Percentiles rank a stretch among this genome's conserved stretches.
These are phyloP conservation scores for Leptinotarsa tumamoca DNA, from an alignment of 2,888 invertebrate genomes.

Conservation along the genomic window DNA sequence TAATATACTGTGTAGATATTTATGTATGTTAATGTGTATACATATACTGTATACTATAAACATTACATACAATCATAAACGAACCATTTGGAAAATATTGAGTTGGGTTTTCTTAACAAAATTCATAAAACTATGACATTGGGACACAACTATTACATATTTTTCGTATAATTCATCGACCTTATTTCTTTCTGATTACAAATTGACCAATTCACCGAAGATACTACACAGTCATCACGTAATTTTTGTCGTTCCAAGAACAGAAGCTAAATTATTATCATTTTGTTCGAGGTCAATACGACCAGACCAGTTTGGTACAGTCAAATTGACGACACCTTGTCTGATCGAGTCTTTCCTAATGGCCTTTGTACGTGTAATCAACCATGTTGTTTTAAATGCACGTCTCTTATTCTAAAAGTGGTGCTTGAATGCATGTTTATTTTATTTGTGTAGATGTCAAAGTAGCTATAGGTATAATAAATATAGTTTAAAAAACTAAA, in stretches of 20 bases:
- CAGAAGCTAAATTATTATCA: not conserved
- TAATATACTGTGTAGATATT: no score
- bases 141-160: no score
- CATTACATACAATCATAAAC: no score
- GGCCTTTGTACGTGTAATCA: not conserved
- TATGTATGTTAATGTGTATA: no score
- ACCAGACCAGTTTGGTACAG: slow-evolving; percentile 2
- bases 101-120: no score
- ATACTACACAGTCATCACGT: not conserved
- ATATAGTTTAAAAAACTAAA: no score
- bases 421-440: not conserved
- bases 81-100: no score
- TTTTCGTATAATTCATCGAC: no score
- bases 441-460: not conserved
- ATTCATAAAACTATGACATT: no score
- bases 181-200: not conserved
- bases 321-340: slow-evolving; percentile 3
- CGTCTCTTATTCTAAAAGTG: no score
- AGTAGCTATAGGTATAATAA: no score
- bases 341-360: slow-evolving; percentile 3
- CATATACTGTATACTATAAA: no score
- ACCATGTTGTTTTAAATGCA: not conserved
- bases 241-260: not conserved
- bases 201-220: not conserved
- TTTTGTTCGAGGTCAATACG: not conserved